These are phyloP conservation scores for Lutjanus erythropterus DNA, from an alignment of 2,113 vertebrate species.

Conservation along the genomic window DNA sequence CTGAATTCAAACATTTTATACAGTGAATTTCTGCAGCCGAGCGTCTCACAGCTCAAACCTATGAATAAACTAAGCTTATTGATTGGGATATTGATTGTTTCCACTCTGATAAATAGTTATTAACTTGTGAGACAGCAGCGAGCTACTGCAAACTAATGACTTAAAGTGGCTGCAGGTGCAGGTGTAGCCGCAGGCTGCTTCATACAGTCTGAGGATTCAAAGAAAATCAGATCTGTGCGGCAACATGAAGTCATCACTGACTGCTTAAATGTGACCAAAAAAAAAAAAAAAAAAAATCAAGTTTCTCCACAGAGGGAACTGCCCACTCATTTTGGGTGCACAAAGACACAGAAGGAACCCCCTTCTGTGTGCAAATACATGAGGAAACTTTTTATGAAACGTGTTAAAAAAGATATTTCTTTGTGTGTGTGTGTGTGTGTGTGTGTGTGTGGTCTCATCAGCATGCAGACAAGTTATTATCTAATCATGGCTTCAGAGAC, in stretches of 20 bases:
- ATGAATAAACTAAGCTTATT: slow-evolving; percentile 7
- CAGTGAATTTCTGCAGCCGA: neutral
- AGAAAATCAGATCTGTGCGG: slow-evolving; percentile 7
- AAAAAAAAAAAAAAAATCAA: too few species aligned
- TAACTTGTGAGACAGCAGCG: slow-evolving; percentile 24
- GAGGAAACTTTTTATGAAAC: neutral
- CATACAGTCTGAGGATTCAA: neutral
- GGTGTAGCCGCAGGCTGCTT: slow-evolving; percentile 36
- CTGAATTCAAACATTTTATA: neutral
- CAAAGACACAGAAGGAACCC: neutral
- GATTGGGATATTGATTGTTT: slow-evolving; percentile 30
- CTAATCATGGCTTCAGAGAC: slow-evolving; percentile 1
- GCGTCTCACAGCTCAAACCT: slow-evolving; percentile 8
- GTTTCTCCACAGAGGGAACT: slow-evolving; percentile 23
- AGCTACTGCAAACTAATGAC: slow-evolving; percentile 21
- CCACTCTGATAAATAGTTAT: slow-evolving; percentile 36
- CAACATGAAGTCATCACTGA: slow-evolving; percentile 5
- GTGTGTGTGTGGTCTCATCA: slow-evolving; percentile 4
- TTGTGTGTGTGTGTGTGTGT: neutral
- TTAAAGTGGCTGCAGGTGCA: slow-evolving; percentile 19
- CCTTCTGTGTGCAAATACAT: neutral
- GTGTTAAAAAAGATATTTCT: neutral
- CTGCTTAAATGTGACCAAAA: slow-evolving; percentile 7
- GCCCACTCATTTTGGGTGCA: neutral
- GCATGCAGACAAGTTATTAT: slow-evolving; percentile 3